Base-by-base conservation (phyloP, 2,113 vertebrate genomes). In the Alligator sinensis region DNA sequence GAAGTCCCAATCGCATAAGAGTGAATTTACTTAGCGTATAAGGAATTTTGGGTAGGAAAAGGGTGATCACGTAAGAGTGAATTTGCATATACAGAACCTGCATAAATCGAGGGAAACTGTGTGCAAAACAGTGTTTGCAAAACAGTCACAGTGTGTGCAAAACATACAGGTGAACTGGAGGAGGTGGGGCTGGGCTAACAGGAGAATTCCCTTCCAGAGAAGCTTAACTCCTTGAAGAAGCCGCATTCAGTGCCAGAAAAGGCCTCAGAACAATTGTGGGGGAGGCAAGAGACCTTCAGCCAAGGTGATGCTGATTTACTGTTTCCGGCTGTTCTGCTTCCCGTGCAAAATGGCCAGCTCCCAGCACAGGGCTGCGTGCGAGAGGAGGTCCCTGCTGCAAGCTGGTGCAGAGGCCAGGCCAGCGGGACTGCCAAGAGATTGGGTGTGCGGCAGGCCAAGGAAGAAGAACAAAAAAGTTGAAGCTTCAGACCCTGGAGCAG, bases 271-370 rank as follows among this genome's bases (percentile, higher is more conserved):
- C 72, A 58, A 77, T 84, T 87, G 59, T 3, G 1, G 86, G 95
- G 79, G 92, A 89, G 80, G 64, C 11, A 28, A 28, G 19, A 64
- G 47, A 47, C 47, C 9, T 47, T 47, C 47, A 47, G 66, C 81
- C 55, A 21, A 22, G 3, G 19, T 86, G 76, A 85, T 90, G 68
- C 91, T 93, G 97, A 96, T 92, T 87, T 95, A 96, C 77, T 91
- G 15, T 76, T 96, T 97, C 95, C 93, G 95, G 86, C 94, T 96
- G 68, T 92, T 96, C 79, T 77, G 17, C 9, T 61, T 92, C 80
- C 60, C 63, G 72, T 70, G 82, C 68, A 83, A 91, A 94, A 91
- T 83, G 84, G 87, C 55, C 14, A n/a, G 63, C 87, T 90, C 86
- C 77, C 62, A 86, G 88, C 66, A 57, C 80, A 61, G 54, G 86